These are phyloP conservation scores for Eulemur rufifrons DNA, from an alignment of 2,113 vertebrate species.

Conservation along the genomic window DNA sequence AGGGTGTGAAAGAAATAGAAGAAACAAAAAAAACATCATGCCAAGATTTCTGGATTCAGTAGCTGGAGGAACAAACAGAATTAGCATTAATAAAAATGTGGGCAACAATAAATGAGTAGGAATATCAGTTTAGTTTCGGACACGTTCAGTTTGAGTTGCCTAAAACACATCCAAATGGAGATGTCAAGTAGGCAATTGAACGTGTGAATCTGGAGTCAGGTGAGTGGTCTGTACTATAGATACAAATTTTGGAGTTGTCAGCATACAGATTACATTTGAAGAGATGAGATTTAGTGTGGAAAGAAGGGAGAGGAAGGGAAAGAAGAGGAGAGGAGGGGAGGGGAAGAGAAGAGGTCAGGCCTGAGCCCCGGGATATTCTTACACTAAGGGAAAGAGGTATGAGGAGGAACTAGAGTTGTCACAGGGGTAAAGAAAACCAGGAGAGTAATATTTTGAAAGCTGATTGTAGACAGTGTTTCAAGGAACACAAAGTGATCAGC, in stretches of 20 bases:
- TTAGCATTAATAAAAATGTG: not conserved
- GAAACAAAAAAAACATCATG: not conserved
- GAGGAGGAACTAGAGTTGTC: not conserved
- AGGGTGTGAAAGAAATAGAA: not conserved
- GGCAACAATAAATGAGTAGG: not conserved
- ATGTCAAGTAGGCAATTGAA: not conserved
- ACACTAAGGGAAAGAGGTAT: not conserved
- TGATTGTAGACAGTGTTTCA: not conserved
- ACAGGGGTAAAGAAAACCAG: not conserved
- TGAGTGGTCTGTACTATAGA: not conserved
- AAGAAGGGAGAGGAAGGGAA: not conserved
- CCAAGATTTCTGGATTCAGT: not conserved
- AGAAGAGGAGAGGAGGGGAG: not conserved
- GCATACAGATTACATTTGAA: not conserved
- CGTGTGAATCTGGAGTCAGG: not conserved
- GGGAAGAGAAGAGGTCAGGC: not conserved
- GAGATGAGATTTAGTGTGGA: not conserved
- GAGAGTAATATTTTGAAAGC: not conserved
- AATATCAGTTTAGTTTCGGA: not conserved
- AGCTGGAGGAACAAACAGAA: not conserved
- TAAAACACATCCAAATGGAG: not conserved
- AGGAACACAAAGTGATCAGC: not conserved
- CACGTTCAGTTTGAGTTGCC: not conserved
- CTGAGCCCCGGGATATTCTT: not conserved
- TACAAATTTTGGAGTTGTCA: not conserved